A percentile compares a stretch with the other conserved stretches of the same genome.
Evolutionary conservation across 2,113 vertebrate species (phyloP).

Genomic region (Sebastes fasciatus): DNA sequence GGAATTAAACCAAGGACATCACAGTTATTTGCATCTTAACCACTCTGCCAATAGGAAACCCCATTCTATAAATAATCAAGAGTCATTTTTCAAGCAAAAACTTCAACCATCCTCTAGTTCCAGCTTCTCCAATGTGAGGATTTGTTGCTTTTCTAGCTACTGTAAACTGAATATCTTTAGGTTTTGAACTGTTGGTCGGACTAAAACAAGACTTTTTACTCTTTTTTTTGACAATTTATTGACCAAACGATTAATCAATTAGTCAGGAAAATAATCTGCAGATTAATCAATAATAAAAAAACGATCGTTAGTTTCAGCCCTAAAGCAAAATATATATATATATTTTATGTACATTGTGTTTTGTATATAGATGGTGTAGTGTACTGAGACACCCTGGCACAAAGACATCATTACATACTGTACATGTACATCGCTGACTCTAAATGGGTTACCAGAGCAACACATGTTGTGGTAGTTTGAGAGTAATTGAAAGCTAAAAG

Average conservation of each 20-base stretch:
- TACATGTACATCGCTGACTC: constrained; percentile 21
- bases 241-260: not conserved
- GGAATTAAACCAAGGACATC: not conserved
- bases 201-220: not conserved
- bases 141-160: not conserved
- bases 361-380: not conserved
- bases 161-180: not conserved
- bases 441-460: constrained; percentile 17
- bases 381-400: not conserved
- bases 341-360: too few species aligned
- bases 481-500: constrained; percentile 65
- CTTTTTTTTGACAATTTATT: not conserved
- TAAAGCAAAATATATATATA: not conserved
- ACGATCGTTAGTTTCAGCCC: not conserved
- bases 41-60: not conserved
- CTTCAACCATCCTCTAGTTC: not conserved
- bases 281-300: not conserved
- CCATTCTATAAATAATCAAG: not conserved
- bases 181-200: not conserved
- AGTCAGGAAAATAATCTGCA: not conserved
- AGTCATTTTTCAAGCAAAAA: not conserved
- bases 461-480: constrained; percentile 12
- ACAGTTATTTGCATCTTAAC: not conserved
- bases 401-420: not conserved
- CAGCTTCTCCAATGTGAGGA: not conserved